Conservation (phyloP, 2,797 vertebrate genomes). For the Masticophis lateralis region DNA sequence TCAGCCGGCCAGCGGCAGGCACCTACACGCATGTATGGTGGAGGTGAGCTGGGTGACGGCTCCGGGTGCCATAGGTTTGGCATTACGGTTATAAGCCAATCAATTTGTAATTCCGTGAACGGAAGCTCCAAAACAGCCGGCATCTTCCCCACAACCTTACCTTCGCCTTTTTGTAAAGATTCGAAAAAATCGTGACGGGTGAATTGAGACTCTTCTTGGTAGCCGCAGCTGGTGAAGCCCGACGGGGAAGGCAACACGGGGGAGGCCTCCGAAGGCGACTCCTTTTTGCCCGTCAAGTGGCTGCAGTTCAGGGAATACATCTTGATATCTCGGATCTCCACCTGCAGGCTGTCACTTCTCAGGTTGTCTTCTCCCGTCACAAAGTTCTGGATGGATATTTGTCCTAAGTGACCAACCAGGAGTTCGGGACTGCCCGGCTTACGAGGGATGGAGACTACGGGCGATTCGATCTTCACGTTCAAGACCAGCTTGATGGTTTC, state of each 20-base stretch:
- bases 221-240: constrained; percentile 59
- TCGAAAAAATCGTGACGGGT: constrained; percentile 96
- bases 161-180: constrained; percentile 85
- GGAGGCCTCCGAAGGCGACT: constrained; percentile 50
- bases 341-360: constrained; percentile 83
- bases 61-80: too few relatives aligned
- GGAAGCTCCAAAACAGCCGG: not conserved
- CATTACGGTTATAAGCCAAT: too few relatives aligned
- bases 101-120: not conserved
- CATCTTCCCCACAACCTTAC: constrained; percentile 66
- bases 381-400: constrained; percentile 93
- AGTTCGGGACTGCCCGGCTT: constrained; percentile 91
- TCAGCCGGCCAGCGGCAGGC: too few relatives aligned
- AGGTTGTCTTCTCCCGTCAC: constrained; percentile 81
- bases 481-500: constrained; percentile 88
- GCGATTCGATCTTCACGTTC: constrained; percentile 92
- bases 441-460: constrained; percentile 90
- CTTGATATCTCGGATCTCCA: constrained; percentile 92
- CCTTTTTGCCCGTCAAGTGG: constrained; percentile 75
- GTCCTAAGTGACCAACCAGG: constrained; percentile 91
- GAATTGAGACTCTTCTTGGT: constrained; percentile 85
- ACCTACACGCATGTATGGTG: too few relatives aligned
- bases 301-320: constrained; percentile 91
- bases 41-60: too few relatives aligned
- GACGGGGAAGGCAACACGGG: constrained; percentile 42